Percentiles rank a stretch among this genome's conserved stretches.
These are phyloP conservation scores for Perccottus glenii DNA, from an alignment of 2,113 vertebrate species.

Conservation along the genomic window DNA sequence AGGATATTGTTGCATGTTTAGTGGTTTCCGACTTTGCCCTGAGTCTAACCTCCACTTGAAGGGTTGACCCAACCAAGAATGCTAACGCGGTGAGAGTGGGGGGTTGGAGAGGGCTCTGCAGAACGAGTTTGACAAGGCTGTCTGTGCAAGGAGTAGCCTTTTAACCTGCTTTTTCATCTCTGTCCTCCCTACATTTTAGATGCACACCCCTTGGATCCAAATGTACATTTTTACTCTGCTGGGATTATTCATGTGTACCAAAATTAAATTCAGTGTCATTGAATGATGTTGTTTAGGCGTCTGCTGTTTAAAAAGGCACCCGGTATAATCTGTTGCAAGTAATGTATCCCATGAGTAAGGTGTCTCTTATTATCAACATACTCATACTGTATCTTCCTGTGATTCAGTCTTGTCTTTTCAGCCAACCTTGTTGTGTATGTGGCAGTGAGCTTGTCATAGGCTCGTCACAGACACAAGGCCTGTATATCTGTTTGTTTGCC, in stretches of 20 bases:
- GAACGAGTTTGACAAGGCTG: constrained; percentile 66
- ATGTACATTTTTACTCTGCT: constrained; percentile 1
- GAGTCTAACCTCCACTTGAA: constrained; percentile 60
- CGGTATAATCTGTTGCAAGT: neutral
- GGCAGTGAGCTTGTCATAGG: neutral
- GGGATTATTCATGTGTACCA: constrained; percentile 11
- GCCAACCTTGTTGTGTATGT: neutral
- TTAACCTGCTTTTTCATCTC: constrained; percentile 65
- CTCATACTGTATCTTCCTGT: constrained; percentile 2
- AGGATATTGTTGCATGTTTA: constrained; percentile 33
- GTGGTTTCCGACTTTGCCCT: constrained; percentile 53
- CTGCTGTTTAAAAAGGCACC: constrained; percentile 5
- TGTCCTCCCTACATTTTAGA: constrained; percentile 64
- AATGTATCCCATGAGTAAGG: neutral
- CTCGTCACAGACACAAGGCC: neutral
- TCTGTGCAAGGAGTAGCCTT: constrained; percentile 50
- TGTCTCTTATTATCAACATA: neutral
- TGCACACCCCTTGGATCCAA: constrained; percentile 36
- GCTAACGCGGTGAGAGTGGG: constrained; percentile 52
- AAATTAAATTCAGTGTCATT: constrained; percentile 9
- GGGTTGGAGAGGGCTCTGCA: constrained; percentile 52
- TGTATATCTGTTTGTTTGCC: neutral
- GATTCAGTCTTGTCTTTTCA: constrained; percentile 24
- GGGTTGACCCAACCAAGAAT: constrained; percentile 68
- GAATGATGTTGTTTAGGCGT: neutral